Evolutionary conservation across 2,888 invertebrate species (phyloP), one percentile per base, ranked within the genome.

Genomic region (Philereme vetulata): DNA sequence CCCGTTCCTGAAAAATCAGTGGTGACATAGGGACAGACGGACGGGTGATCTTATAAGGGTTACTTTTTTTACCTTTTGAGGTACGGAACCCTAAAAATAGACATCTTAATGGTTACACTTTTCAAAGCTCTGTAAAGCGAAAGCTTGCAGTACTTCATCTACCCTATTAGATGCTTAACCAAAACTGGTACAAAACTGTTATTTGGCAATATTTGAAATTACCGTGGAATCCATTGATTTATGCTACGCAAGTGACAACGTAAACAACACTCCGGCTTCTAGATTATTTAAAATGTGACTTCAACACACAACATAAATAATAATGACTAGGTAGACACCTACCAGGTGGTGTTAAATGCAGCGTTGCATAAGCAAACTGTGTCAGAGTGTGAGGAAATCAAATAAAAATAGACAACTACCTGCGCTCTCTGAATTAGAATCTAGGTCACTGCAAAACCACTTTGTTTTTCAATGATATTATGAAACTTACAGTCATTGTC

Each of bases 371-470:
- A 56, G 71, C 62, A 75, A 83, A 78, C 76, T 79, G 74, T 84
- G 83, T 82, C 83, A 83, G 75, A 77, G 70, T 69, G 78, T 81
- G 76, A 77, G 74, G 81, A 83, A 85, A 82, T 79, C 72, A 72
- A 80, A 74, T 81, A 68, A 73, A 82, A 84, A 84, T 84, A 82
- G 80, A 77, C 64, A 74, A 73, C 74, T 80, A 81, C 81, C 81
- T 84, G 81, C 68, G 72, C 70, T 76, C 60, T 60, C 54, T 59
- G 69, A 77, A 83, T 81, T 80, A 84, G 78, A 74, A 84, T 78
- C 48, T 78, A 67, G 84, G 85, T 75, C 81, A 67, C 65, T 44
- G 58, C 59, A 63, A 57, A 56, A 21, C 51, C 43, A 62, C 54
- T 59, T 52, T 52, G 62, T 57, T 49, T 57, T 60, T 58, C 62